These are phyloP conservation scores for Tupaia chinensis DNA, from an alignment of 2,113 vertebrate genomes.

Conservation along the genomic window DNA sequence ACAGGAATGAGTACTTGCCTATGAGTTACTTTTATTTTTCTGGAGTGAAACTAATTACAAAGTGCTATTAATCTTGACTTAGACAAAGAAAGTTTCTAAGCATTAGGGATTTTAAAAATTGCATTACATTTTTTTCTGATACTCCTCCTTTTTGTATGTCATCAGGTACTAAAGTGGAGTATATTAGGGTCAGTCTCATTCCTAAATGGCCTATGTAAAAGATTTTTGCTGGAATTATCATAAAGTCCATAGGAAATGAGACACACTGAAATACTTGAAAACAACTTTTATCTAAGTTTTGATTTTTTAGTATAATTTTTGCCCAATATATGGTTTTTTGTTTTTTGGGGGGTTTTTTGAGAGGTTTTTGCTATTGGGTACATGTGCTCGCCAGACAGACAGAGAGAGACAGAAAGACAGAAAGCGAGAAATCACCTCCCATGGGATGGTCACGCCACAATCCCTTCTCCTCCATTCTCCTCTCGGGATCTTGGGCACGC, in stretches of 20 bases:
- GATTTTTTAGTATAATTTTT: not conserved
- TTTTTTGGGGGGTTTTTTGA: no score
- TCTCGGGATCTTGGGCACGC: no score
- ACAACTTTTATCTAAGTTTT: not conserved
- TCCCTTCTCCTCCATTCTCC: no score
- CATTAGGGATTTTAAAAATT: not conserved
- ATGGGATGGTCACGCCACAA: no score
- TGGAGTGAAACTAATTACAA: not conserved
- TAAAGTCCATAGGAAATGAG: not conserved
- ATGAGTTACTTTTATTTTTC: not conserved
- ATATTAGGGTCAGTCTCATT: not conserved
- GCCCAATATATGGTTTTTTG: not conserved
- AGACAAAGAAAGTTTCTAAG: not conserved
- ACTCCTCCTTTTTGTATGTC: not conserved
- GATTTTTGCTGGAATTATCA: not conserved
- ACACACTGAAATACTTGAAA: not conserved
- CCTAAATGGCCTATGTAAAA: not conserved
- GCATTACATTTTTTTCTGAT: slow-evolving; percentile 18
- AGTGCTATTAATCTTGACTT: not conserved
- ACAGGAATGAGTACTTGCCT: slow-evolving; percentile 47
- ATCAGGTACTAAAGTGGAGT: not conserved
- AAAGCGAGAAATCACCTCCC: no score
- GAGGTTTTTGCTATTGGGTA: no score
- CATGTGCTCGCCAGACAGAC: no score
- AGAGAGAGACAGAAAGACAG: no score